Conservation (phyloP, 2,888 invertebrate species). For the Clostera curtula region DNA sequence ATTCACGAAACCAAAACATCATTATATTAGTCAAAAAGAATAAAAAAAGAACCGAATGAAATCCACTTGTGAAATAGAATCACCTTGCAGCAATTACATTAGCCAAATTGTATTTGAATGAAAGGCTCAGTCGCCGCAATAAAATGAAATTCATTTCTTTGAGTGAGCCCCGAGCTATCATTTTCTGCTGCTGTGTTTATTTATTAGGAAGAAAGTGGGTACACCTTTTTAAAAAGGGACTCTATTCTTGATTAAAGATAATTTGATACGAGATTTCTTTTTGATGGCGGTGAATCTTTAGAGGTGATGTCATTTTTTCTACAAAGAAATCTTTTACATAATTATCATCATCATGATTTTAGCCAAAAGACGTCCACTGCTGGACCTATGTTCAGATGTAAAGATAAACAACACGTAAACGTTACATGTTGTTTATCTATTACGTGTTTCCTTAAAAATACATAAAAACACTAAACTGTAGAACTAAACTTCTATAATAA, state of each 20-base stretch:
- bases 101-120: slow-evolving; percentile 59
- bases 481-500: too few relatives aligned
- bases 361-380: too few relatives aligned
- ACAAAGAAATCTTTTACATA: background rate
- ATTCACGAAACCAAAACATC: too few relatives aligned
- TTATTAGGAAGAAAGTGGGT: slow-evolving; percentile 26
- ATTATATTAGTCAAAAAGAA: too few relatives aligned
- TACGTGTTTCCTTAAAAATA: too few relatives aligned
- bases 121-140: slow-evolving; percentile 45
- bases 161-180: slow-evolving; percentile 39
- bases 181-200: slow-evolving; percentile 31
- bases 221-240: slow-evolving; percentile 16
- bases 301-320: background rate
- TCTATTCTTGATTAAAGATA: slow-evolving; percentile 16
- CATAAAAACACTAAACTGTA: too few relatives aligned
- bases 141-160: slow-evolving; percentile 57
- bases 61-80: slow-evolving; percentile 36
- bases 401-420: too few relatives aligned
- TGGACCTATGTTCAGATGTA: too few relatives aligned
- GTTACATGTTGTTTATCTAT: too few relatives aligned
- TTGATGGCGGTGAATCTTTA: background rate
- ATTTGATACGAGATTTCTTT: slow-evolving; percentile 5
- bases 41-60: too few relatives aligned
- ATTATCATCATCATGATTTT: too few relatives aligned
- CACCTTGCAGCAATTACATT: slow-evolving; percentile 55